phyloP scores from a whole-genome alignment of 2,113 vertebrate genomes.

The Lagenorhynchus albirostris region DNA sequence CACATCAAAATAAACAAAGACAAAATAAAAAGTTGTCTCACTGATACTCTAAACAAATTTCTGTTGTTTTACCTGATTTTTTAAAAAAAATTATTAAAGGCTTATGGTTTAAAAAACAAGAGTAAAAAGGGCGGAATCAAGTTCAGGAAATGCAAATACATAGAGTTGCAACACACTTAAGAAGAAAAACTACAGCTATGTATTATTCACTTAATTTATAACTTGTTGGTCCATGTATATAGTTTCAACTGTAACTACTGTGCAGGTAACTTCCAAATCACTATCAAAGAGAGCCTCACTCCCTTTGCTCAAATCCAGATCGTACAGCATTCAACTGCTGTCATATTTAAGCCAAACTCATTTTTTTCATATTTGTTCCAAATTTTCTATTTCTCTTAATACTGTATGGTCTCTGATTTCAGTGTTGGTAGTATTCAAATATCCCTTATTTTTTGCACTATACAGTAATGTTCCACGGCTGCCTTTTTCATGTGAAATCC shows the following conservation, averaged over 20 bases:
- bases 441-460: background rate
- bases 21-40: conserved; percentile 32
- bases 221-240: background rate
- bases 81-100: background rate
- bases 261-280: background rate
- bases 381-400: conserved; percentile 6
- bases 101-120: background rate
- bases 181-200: background rate
- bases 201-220: background rate
- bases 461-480: background rate
- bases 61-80: background rate
- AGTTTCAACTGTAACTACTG: background rate
- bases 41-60: background rate
- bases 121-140: background rate
- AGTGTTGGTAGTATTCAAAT: background rate
- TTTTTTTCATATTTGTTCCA: background rate
- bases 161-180: background rate
- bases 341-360: background rate
- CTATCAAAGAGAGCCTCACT: no score
- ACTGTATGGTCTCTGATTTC: background rate
- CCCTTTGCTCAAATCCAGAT: background rate
- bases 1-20: background rate
- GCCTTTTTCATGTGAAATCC: background rate
- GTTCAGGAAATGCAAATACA: background rate
- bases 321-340: background rate